These are phyloP conservation scores for Temnothorax curvispinosus DNA, from an alignment of 1,140 invertebrate species.

Conservation along the genomic window DNA sequence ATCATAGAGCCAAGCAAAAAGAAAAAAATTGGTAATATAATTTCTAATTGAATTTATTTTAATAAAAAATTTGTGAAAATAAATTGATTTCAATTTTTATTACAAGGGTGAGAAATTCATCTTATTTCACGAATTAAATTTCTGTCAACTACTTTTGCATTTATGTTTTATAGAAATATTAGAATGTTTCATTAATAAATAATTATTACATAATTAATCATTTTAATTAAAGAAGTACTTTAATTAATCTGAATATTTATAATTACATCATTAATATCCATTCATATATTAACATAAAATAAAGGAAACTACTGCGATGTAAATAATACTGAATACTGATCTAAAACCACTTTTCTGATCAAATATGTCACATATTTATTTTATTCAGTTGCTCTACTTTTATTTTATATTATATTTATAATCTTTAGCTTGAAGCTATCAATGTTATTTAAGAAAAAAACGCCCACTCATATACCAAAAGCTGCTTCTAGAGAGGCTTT, in stretches of 20 bases:
- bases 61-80: neutral
- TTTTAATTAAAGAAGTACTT: no score
- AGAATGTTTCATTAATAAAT: neutral
- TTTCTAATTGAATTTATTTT: slow-evolving; percentile 1
- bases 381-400: neutral
- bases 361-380: neutral
- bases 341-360: neutral
- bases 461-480: neutral
- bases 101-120: neutral
- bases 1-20: neutral
- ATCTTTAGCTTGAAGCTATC: neutral
- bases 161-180: neutral
- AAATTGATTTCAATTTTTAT: neutral
- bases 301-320: no score
- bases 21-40: neutral
- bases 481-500: neutral
- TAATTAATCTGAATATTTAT: no score
- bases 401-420: neutral
- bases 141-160: neutral
- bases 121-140: neutral
- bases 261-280: no score
- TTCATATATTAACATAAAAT: no score
- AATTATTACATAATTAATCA: neutral
- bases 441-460: neutral
- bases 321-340: neutral